phyloP scores from a whole-genome alignment of 1,140 invertebrate species.

The Diachasma alloeum region DNA sequence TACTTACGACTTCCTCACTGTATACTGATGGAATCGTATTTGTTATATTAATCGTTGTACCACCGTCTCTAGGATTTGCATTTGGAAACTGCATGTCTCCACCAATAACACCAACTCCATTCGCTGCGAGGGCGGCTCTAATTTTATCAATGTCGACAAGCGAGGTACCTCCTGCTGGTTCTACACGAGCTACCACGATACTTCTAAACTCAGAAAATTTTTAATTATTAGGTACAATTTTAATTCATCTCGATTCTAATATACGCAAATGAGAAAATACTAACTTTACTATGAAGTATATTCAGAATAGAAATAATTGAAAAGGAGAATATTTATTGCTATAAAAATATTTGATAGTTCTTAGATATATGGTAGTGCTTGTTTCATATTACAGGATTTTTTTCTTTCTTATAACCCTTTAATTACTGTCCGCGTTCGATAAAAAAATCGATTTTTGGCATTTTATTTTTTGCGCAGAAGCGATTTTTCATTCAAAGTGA shows the following conservation, averaged over 20 bases:
- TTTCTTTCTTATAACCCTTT: too few species aligned
- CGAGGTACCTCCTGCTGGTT: constrained; percentile 53
- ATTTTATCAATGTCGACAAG: constrained; percentile 62
- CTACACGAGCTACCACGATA: constrained; percentile 73
- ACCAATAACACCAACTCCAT: constrained; percentile 64
- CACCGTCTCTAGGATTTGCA: neutral
- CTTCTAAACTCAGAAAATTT: constrained; percentile 67
- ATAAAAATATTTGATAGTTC: too few species aligned
- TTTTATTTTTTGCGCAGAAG: too few species aligned
- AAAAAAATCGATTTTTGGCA: too few species aligned
- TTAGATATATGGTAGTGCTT: too few species aligned
- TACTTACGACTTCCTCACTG: constrained; percentile 53
- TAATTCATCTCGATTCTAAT: neutral
- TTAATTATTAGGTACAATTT: neutral
- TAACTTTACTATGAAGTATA: too few species aligned
- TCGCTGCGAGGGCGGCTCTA: constrained; percentile 71
- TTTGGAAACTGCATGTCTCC: constrained; percentile 32
- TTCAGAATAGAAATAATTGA: neutral
- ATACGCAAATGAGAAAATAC: too few species aligned
- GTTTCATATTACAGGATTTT: too few species aligned
- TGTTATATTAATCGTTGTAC: constrained; percentile 16
- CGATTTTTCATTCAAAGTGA: too few species aligned
- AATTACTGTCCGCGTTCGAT: too few species aligned
- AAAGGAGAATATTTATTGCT: neutral
- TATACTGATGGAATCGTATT: constrained; percentile 19